phyloP scores from a whole-genome alignment of 1,140 invertebrate species.

The Drosophila nasuta region DNA sequence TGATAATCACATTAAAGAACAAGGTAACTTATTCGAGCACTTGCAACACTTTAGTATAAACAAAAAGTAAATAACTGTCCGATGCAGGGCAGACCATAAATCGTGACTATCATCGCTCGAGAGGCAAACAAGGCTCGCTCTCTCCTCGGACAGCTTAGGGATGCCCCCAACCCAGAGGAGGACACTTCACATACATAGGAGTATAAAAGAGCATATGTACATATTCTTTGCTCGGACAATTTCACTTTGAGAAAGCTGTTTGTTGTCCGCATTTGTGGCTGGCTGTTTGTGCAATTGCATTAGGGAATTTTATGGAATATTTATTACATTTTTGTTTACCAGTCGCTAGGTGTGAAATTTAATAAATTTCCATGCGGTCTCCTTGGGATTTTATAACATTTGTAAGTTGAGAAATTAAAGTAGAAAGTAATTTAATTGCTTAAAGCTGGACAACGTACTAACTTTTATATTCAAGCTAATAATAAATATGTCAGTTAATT shows the following conservation, averaged over 20 bases:
- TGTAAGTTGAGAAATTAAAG: background rate
- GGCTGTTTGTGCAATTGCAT: constrained; percentile 68
- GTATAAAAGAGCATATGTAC: background rate
- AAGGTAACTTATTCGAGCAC: background rate
- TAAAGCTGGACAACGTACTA: too few relatives aligned
- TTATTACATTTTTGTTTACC: constrained; percentile 57
- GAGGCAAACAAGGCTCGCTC: constrained; percentile 26
- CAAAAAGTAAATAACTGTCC: constrained; percentile 37
- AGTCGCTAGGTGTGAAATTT: constrained; percentile 37
- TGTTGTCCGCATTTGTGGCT: constrained; percentile 57
- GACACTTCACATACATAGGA: background rate
- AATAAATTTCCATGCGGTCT: constrained; percentile 49
- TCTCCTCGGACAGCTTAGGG: constrained; percentile 18
- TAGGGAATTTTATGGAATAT: constrained; percentile 62
- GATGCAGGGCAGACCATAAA: constrained; percentile 36
- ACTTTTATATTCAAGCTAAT: too few relatives aligned
- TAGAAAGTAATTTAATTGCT: background rate
- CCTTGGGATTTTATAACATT: background rate
- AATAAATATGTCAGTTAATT: too few relatives aligned
- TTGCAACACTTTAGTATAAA: constrained; percentile 10
- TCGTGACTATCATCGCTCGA: constrained; percentile 37
- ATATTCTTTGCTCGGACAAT: constrained; percentile 41
- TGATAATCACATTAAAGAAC: background rate
- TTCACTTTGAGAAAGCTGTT: constrained; percentile 60
- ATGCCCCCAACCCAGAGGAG: background rate